Conservation (phyloP, 53 echinoderm and acorn worm species). For the Antedon mediterranea region DNA sequence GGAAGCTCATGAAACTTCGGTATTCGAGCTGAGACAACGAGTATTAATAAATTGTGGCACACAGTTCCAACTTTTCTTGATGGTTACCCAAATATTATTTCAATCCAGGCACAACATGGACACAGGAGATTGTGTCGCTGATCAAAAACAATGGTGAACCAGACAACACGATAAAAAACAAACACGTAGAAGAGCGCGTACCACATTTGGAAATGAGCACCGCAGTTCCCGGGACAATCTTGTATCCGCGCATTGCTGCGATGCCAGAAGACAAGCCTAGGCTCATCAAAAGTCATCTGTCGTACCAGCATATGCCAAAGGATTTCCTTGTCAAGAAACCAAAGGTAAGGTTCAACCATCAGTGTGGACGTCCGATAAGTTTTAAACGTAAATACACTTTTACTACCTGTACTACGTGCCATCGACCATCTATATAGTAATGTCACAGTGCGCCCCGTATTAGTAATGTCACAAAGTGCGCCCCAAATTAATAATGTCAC, state of each 20-base stretch:
- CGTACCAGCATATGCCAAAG: neutral
- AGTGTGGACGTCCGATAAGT: no score
- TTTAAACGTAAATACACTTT: no score
- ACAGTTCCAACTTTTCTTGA: no score
- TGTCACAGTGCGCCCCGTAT: no score
- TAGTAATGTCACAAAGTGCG: no score
- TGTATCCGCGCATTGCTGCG: neutral
- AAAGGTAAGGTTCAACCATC: neutral
- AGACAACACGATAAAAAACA: constrained; percentile 12
- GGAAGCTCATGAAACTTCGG: no score
- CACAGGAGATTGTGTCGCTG: constrained; percentile 61
- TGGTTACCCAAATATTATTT: no score
- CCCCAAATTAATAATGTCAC: no score
- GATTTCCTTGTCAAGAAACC: neutral
- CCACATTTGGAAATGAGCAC: constrained; percentile 64
- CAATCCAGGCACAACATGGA: constrained; percentile 99
- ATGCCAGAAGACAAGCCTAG: neutral
- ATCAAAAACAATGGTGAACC: constrained; percentile 36
- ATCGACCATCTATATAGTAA: no score
- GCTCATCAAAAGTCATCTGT: neutral
- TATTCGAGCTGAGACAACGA: no score
- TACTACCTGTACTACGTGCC: no score
- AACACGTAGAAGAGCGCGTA: constrained; percentile 40
- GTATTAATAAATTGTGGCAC: no score
- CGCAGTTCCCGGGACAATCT: neutral